A percentile compares a stretch with the other conserved stretches of the same genome.
phyloP scores from a whole-genome alignment of 2,113 vertebrate species.

The Ailuropoda melanoleuca region DNA sequence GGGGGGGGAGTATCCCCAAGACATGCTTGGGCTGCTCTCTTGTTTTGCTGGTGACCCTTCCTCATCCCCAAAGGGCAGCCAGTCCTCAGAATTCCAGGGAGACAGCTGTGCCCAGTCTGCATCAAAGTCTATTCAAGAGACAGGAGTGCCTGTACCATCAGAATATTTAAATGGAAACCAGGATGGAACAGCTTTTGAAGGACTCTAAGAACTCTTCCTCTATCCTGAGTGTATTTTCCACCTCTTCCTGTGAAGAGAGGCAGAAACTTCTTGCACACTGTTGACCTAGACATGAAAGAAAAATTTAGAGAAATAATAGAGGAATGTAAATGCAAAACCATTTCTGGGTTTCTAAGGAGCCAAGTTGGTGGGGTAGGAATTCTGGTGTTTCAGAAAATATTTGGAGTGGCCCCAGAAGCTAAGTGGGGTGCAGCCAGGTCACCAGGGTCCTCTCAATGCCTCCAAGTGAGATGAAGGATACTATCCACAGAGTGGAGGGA shows the following conservation, averaged over 20 bases:
- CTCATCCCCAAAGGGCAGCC: background rate
- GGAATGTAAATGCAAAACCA: background rate
- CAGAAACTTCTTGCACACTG: background rate
- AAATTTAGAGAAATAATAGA: background rate
- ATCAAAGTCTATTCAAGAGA: background rate
- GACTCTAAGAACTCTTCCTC: background rate
- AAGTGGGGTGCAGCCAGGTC: background rate
- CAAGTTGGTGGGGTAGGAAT: background rate
- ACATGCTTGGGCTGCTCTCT: background rate
- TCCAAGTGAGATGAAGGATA: background rate
- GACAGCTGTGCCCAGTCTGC: rapidly evolving
- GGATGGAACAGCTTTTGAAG: background rate
- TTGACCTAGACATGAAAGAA: background rate
- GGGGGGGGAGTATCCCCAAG: background rate
- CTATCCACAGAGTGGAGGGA: background rate
- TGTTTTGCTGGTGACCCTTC: background rate
- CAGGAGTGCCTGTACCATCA: rapidly evolving
- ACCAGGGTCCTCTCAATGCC: background rate
- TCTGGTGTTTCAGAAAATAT: background rate
- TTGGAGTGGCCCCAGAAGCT: background rate
- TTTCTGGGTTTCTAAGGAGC: background rate
- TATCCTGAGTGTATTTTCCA: background rate
- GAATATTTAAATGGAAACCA: background rate
- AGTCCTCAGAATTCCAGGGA: background rate
- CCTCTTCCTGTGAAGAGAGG: background rate